These are phyloP conservation scores for Cinara cedri DNA, from an alignment of 2,888 invertebrate genomes.

Conservation along the genomic window DNA sequence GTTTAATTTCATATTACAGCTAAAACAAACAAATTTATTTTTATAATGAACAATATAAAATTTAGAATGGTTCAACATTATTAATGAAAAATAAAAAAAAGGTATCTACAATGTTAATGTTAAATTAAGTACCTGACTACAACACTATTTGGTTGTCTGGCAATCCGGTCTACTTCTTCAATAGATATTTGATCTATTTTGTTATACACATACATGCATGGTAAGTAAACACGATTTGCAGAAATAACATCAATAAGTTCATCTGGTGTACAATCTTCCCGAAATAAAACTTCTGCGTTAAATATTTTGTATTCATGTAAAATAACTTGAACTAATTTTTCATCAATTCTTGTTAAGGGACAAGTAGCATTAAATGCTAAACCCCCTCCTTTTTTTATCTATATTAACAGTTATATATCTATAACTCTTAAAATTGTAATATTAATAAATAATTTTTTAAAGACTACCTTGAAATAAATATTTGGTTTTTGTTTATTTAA, in stretches of 20 bases:
- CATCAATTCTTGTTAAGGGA: conserved; percentile 88
- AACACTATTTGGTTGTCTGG: conserved; percentile 83
- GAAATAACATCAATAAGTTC: conserved; percentile 98
- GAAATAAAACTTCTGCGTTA: conserved; percentile 89
- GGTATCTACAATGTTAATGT: too few species aligned
- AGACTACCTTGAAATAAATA: conserved; percentile 91
- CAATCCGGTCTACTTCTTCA: conserved; percentile 95
- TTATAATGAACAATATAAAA: too few species aligned
- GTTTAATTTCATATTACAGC: conserved; percentile 99
- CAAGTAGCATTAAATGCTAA: conserved; percentile 96
- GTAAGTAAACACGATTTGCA: conserved; percentile 93
- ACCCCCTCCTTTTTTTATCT: conserved; percentile 94
- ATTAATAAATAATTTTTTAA: neutral
- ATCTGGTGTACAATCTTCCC: conserved; percentile 94
- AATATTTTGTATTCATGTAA: conserved; percentile 98
- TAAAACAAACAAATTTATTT: conserved; percentile 64
- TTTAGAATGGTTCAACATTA: too few species aligned
- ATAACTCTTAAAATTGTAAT: neutral
- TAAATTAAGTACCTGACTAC: conserved; percentile 78
- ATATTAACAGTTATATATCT: conserved; percentile 59
- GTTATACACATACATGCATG: conserved; percentile 98
- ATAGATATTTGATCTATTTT: conserved; percentile 99
- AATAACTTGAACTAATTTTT: conserved; percentile 97
- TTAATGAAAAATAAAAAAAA: neutral
- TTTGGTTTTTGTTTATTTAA: conserved; percentile 95